Base-by-base conservation (phyloP, 1,140 invertebrate genomes). In the Chymomyza costata region DNA sequence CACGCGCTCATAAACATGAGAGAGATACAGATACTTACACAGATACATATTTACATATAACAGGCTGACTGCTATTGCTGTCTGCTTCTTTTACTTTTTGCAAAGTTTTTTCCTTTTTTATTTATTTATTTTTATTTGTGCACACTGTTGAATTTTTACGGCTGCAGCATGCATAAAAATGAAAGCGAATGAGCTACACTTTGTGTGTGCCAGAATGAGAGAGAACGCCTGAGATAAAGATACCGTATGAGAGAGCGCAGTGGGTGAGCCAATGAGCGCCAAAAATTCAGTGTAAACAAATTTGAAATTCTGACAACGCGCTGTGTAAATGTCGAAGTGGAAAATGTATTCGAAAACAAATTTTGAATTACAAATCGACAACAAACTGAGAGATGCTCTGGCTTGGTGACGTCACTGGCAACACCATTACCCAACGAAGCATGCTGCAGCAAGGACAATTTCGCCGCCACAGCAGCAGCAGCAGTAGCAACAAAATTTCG, bases 321-420 rank as follows among this genome's bases (percentile, higher is more conserved):
- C 25, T 30, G 47, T 57, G 54, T 63, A 43, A 63, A 61, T 62
- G 64, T 49, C 62, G 43, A 70, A 66, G 68, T 71, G 68, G 63
- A 76, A 71, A 71, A 80, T 78, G 66, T 78, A 73, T 80, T 80
- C 59, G 74, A 80, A 80, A 80, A 73, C 73, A 80, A 80, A 80
- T 80, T 80, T 80, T 80, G 73, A 80, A 80, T 80, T 73, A 80
- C 73, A 80, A 80, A 80, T 80, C 73, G 74, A 73, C 59, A 43
- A 71, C 39, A 45, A 37, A 25, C 2, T 30, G 52, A 35, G 28
- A 21, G n/a, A 34, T 3, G 32, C 18, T 2, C 14, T 43, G 40
- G 38, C 39, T 3, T 47, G 63, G 37, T 55, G 63, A 57, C 55
- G 51, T 64, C 56, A 57, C n/a, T 73, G 61, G 52, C 58, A 60